Evolutionary conservation across 1,140 invertebrate genomes (phyloP), one percentile per base, ranked within the genome.

Genomic region (Leptopilina clavipes): DNA sequence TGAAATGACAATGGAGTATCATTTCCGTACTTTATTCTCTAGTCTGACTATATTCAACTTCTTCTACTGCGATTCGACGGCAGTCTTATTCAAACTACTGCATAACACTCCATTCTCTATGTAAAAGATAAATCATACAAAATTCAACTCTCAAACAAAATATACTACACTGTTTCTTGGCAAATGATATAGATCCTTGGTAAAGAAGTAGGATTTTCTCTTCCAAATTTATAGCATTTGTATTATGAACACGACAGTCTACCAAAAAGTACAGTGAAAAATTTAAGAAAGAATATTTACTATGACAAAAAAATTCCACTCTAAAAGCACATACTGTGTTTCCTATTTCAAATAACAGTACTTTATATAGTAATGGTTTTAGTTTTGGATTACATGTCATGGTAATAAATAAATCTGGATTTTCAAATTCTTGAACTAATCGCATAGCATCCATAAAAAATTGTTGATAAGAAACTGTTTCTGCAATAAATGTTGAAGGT

Each of bases 1-100:
- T 65, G 59, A 65, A 31, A 65, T 65, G 59, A 65, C 59, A 65
- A 65, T 65, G 59, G 59, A 65, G 59, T 65, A 31, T 65, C 59
- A 31, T 65, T 65, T 65, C 25, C 7, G 59, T 31, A 65, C 59
- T 65, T 65, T 65, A 65, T 65, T 65, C 59, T 65, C 25, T 65
- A 8, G 59, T 65, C 59, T 65, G 59, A 65, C 59, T 65, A 37
- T 31, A 65, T 11, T 65, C 59, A n/a, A 31, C 59, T 37, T 65
- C 12, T 65, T 65, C 59, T 65, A 65, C 59, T 65, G 59, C 25
- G 14, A 31, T 65, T 65, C 10, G 2, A 11, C 25, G 22, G 25
- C 9, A 37, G 59, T 65, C 59, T 54, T 25, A 14, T 65, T 65
- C 19, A 22, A 31, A 37, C 59, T 65, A 65, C 59, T 65, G 22